Evolutionary conservation across 2,888 invertebrate genomes (phyloP).

Genomic region (Anticlea derivata): DNA sequence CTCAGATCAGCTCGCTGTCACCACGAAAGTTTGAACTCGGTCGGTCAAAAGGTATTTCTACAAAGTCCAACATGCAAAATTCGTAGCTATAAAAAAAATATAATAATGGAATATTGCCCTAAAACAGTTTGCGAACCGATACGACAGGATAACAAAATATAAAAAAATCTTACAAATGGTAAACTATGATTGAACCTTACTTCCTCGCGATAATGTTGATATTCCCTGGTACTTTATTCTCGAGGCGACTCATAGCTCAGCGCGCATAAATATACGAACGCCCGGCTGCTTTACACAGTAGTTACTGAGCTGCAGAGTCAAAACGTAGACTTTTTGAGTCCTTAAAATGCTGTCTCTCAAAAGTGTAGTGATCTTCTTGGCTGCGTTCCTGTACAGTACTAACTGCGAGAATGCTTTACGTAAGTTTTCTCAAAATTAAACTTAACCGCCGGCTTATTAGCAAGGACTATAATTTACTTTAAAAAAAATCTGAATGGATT

Average conservation of each 20-base stretch:
- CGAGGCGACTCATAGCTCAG: slow-evolving; percentile 23
- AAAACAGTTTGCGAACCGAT: no score
- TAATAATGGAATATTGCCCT: no score
- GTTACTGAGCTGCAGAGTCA: slow-evolving; percentile 54
- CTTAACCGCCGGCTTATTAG: no score
- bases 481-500: no score
- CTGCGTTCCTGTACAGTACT: slow-evolving; percentile 42
- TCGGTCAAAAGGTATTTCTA: no score
- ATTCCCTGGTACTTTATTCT: neutral
- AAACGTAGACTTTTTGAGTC: slow-evolving; percentile 38
- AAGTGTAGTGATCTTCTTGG: slow-evolving; percentile 53
- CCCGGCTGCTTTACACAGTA: slow-evolving; percentile 52
- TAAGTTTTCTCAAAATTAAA: slow-evolving; percentile 62
- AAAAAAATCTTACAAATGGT: neutral
- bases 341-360: slow-evolving; percentile 52
- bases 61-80: no score
- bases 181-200: slow-evolving; percentile 1
- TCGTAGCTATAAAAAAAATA: no score
- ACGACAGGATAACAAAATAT: no score
- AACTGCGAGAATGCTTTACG: slow-evolving; percentile 55
- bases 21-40: no score
- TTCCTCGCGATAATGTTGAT: slow-evolving; percentile 10
- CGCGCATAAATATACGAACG: slow-evolving; percentile 59
- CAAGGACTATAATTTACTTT: no score
- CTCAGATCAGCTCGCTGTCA: no score